Percentiles rank a stretch among this genome's conserved stretches.
Evolutionary conservation across 2,113 vertebrate species (phyloP).

Genomic region (Theristicus caerulescens): DNA sequence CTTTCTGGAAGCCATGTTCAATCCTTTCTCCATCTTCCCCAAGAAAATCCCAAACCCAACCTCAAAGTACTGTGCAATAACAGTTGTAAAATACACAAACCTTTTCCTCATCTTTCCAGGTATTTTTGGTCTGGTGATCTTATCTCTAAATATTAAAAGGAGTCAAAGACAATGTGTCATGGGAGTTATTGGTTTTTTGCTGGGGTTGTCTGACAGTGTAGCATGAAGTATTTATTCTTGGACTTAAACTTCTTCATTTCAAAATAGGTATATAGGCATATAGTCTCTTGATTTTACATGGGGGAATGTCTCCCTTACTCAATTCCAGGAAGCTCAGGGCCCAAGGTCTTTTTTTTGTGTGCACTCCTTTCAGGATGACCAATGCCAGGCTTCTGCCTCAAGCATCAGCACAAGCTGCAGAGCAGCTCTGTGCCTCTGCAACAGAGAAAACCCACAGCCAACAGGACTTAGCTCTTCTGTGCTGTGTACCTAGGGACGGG

Average conservation of each 20-base stretch:
- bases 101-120: not conserved
- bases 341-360: not conserved
- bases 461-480: not conserved
- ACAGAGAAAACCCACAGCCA: not conserved
- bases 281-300: not conserved
- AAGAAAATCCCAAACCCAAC: not conserved
- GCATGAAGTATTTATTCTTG: not conserved
- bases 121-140: not conserved
- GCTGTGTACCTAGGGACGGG: not conserved
- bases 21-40: not conserved
- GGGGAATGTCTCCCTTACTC: not conserved
- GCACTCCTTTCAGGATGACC: not conserved
- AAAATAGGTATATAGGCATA: not conserved
- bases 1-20: not conserved
- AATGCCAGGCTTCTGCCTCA: too few relatives aligned
- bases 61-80: not conserved
- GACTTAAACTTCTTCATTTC: not conserved
- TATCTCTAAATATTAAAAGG: not conserved
- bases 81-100: not conserved
- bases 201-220: not conserved
- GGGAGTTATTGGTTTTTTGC: not conserved
- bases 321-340: not conserved
- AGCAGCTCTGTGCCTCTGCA: not conserved
- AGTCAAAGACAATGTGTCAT: not conserved
- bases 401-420: not conserved